Base-by-base conservation (phyloP, 2,888 invertebrate genomes). In the Caprella mutica region DNA sequence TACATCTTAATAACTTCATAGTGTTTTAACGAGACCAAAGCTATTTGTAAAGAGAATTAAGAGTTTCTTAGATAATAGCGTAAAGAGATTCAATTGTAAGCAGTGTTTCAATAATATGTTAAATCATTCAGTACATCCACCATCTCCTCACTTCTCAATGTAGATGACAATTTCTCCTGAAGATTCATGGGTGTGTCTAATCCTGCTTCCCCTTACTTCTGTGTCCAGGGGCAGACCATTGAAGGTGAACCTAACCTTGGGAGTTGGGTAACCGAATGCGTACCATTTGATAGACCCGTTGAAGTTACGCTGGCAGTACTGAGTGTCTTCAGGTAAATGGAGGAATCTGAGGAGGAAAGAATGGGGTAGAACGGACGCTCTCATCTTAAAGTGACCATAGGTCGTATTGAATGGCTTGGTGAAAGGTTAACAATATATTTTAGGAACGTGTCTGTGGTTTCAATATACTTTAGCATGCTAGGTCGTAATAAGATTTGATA, bases 241-340 rank as follows among this genome's bases (percentile, higher is more conserved):
- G 75, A 86, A 90, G 71, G 82, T 86, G 76, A 87, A 96, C 3
- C 81, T 80, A 81, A 96, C 86, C 71, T 83, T 86, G 2, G 97
- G 97, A 72, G 92, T 91, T 0, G 97, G 97, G 74, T 92, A 93
- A 0, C 94, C 96, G 39, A 52, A 90, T 14, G 96, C 88, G 73
- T 88, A 92, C 85, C 94, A 90, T 75, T 87, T 86, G 55, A 98
- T 76, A 70, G 85, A 89, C 17, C 84, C 83, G 67, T 89, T 90
- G 71, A 92, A 90, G 26, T 87, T 86, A 71, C 91, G 90, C 8
- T 92, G 86, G 0, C 92, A 96, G 71, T 92, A 96, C 68, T 91
- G 86, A 0, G 83, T 80, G 66, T 90, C 89, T 67, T 84, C 78
- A 69, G 90, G 90, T 68, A 86, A 86, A 0, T 91, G 81, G 9